Base-by-base conservation (phyloP, 2,113 vertebrate species). In the Gambusia holbrooki region DNA sequence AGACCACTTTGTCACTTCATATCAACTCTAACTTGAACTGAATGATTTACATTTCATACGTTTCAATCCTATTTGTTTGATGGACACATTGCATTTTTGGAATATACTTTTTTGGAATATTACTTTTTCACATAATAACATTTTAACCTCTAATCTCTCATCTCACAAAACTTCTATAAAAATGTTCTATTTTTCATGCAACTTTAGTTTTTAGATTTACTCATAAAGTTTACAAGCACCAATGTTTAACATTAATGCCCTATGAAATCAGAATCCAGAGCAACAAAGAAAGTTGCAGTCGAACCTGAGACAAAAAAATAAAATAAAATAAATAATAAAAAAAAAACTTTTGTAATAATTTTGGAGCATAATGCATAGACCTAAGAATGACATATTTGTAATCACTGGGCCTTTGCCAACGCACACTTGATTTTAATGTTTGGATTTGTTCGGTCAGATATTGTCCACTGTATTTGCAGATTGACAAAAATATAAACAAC, bases 1-100 rank as follows among this genome's bases (percentile, higher is more conserved):
- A 90, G 87, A 72, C 73, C 71, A 88, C 84, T 88, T 90, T 89
- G 88, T 91, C 89, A 92, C 89, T 91, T 80, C 90, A 87, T 87
- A 91, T 89, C 77, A 86, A 88, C 68, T 90, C 88, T 87, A 87
- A 93, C 87, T 84, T 90, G 88, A 82, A 88, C 82, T 81, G 85
- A 64, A 79, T 89, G 85, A 84, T 92, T 84, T 83, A 90, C 89
- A 89, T 82, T 83, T 87, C 76, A 73, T 82, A 84, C 81, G 84
- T 79, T 92, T 81, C 76, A 87, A 85, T 89, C 85, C 87, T 17
- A 28, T 81, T 71, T 82, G 68, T 62, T 72, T 77, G 71, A 88
- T 82, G 70, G 88, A 81, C 68, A 84, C 69, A 88, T 64, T 80
- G 85, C 76, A 71, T 64, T 40, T 54, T 42, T 35, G 54, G 45